These are phyloP conservation scores for Ellobius talpinus DNA, from an alignment of 2,113 vertebrate genomes.

Conservation along the genomic window DNA sequence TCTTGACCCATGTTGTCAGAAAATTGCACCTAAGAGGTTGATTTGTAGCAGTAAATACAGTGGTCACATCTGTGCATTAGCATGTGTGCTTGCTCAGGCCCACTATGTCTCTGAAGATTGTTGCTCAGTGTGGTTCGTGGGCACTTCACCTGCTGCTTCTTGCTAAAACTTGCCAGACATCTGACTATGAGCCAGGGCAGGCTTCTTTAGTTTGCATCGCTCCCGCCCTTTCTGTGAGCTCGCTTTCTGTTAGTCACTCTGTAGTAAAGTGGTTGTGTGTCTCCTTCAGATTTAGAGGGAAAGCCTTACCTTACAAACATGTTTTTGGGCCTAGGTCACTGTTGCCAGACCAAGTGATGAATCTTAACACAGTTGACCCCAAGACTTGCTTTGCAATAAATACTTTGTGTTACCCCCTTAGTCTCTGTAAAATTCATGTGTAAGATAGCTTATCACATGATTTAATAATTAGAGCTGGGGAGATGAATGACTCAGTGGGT, in stretches of 20 bases:
- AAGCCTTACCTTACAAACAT: neutral
- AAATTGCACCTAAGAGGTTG: neutral
- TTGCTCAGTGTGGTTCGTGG: neutral
- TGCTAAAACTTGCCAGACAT: fast-evolving
- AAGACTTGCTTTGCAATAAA: neutral
- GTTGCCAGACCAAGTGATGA: neutral
- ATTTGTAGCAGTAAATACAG: fast-evolving
- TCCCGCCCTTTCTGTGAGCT: neutral
- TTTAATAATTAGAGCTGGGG: neutral
- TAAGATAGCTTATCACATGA: neutral
- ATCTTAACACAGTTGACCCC: neutral
- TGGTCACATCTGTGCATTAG: fast-evolving
- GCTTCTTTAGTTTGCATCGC: too few species aligned
- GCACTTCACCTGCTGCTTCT: fast-evolving
- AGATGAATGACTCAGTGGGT: neutral
- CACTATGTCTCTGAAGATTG: neutral
- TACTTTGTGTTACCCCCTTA: neutral
- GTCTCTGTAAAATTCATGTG: neutral
- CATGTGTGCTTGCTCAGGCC: fast-evolving
- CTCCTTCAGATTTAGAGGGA: neutral
- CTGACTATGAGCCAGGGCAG: too few species aligned
- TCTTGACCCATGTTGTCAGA: fast-evolving
- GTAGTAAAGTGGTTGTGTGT: neutral
- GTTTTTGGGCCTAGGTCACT: neutral
- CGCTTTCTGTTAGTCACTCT: neutral